Conservation (phyloP, 2,797 vertebrate genomes). For the Eospalax fontanierii region DNA sequence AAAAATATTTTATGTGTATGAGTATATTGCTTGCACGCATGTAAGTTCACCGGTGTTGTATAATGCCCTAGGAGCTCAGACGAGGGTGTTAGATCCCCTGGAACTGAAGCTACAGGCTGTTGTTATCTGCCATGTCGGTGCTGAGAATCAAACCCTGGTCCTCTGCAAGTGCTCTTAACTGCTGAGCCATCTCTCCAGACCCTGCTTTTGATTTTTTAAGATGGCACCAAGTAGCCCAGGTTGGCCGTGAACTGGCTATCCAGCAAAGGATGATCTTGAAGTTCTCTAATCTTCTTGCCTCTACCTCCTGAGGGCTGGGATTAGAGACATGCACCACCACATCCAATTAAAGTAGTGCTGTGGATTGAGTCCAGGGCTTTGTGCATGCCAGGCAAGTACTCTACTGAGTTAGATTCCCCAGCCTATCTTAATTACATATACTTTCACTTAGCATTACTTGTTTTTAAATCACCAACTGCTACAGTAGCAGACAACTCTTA, state of each 20-base stretch:
- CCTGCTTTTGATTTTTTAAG: background rate
- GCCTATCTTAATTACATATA: slow-evolving; percentile 8
- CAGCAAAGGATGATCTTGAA: background rate
- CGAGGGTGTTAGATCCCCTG: too few species aligned
- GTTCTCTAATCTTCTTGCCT: too few species aligned
- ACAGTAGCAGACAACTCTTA: background rate
- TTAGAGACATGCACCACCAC: background rate
- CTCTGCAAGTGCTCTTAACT: too few species aligned
- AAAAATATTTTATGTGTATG: background rate
- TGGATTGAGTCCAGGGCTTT: background rate
- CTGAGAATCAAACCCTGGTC: too few species aligned
- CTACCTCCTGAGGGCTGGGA: background rate
- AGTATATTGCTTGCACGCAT: too few species aligned
- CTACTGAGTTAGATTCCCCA: background rate
- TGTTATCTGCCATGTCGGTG: too few species aligned
- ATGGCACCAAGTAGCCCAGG: background rate
- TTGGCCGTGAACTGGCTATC: background rate
- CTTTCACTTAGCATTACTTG: background rate
- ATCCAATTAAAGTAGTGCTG: background rate
- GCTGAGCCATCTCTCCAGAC: too few species aligned
- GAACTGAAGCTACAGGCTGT: too few species aligned
- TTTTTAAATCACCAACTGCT: background rate
- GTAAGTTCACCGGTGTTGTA: too few species aligned
- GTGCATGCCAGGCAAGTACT: background rate
- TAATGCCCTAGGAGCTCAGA: too few species aligned